Percentiles rank a stretch among this genome's conserved stretches.
Conservation (phyloP, 92 coral and sea anemone species). For the Umimayanthus kanabou region DNA sequence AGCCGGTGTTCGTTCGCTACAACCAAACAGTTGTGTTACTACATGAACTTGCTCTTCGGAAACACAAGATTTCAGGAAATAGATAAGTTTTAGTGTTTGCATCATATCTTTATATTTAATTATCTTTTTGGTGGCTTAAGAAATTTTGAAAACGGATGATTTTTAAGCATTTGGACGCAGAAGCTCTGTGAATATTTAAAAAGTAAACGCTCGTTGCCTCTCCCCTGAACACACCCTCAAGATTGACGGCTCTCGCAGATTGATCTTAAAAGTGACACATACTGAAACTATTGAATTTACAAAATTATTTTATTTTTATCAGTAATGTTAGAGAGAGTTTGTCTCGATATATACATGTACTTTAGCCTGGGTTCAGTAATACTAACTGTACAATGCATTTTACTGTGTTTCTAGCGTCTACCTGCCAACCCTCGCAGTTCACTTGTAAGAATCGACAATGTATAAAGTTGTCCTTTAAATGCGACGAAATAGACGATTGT, state of each 20-base stretch:
- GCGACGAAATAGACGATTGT: conserved; percentile 46
- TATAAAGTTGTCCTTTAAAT: conserved; percentile 10
- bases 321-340: neutral
- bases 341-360: too few species aligned
- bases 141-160: neutral
- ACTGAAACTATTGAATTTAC: neutral
- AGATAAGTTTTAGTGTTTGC: neutral
- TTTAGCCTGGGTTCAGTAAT: neutral
- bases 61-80: neutral
- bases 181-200: conserved; percentile 18
- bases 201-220: neutral
- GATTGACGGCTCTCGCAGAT: neutral
- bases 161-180: conserved; percentile 1
- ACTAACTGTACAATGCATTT: neutral
- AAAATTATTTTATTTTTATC: neutral
- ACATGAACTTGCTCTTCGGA: neutral
- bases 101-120: neutral
- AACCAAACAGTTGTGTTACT: conserved; percentile 8
- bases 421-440: conserved; percentile 24
- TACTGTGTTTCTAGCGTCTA: neutral
- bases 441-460: conserved; percentile 40
- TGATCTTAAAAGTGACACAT: neutral
- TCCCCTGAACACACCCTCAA: conserved; percentile 40
- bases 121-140: neutral
- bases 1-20: conserved; percentile 13